Base-by-base conservation (phyloP, 2,888 invertebrate species). In the Mellilla xanthometata region DNA sequence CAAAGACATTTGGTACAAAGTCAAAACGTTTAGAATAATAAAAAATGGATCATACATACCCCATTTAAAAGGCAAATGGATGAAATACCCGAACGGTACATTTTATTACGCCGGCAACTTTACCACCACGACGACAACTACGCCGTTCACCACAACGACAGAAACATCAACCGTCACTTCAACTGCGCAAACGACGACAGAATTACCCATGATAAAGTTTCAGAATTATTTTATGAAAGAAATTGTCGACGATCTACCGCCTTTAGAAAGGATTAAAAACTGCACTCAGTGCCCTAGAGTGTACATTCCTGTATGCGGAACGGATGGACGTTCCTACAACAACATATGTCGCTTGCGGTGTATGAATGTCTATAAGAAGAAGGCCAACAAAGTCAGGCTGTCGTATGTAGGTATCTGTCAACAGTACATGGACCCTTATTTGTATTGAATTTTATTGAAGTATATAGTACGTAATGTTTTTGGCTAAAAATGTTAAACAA, bases 221-320 rank as follows among this genome's bases (percentile, higher is more conserved):
- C 36, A 36, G 28, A 28, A 19, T n/a, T 28, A 28, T 7, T 36
- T 28, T 13, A 28, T 36, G 19, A 36, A 22, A 12, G 2, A 12
- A 5, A 2, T 36, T 0, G n/a, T 22, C 1, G 36, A 36, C n/a
- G 19, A 5, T 9, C 19, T 36, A 10, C 19, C 22, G 1, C 36
- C 28, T 2, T n/a, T 36, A n/a, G 19, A 36, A 12, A 22, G 2
- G 5, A 2, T 0, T 0, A 2, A 27, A 6, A 12, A 19, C 3
- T 36, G 36, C n/a, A 12, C n/a, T 2, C 15, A 2, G 8, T 36
- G 36, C 8, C 36, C 36, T 2, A 10, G 36, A 1, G 12, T 28
- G 4, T 36, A 36, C 7, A 28, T 36, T 3, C 36, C 36, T 1
- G 36, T 36, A 1, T 36, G 36, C 12, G 36, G 36, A 2, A 6